Evolutionary conservation across 2,888 invertebrate species (phyloP).

Genomic region (Lasioglossum morio): DNA sequence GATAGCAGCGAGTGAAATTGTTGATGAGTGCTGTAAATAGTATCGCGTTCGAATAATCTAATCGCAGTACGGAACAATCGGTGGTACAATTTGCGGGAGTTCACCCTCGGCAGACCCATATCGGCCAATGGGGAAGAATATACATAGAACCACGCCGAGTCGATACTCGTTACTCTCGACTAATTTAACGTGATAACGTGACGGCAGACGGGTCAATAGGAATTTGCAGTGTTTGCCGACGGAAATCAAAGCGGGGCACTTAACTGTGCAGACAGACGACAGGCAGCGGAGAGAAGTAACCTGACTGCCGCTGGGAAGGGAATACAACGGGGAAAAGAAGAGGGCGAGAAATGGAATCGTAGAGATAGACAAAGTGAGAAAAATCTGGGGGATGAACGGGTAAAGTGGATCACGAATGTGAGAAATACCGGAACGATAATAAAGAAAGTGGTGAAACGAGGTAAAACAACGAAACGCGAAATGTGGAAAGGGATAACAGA

Average conservation of each 20-base stretch:
- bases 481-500: neutral
- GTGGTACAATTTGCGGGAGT: neutral
- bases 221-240: slow-evolving; percentile 79
- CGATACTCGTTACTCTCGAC: slow-evolving; percentile 73
- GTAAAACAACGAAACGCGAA: slow-evolving; percentile 6
- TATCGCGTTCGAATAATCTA: neutral
- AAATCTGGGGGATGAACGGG: slow-evolving; percentile 18
- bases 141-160: slow-evolving; percentile 40
- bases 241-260: slow-evolving; percentile 82
- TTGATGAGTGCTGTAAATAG: neutral
- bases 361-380: slow-evolving; percentile 39
- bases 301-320: slow-evolving; percentile 50
- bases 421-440: slow-evolving; percentile 1
- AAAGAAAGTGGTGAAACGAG: slow-evolving; percentile 7
- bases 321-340: slow-evolving; percentile 46
- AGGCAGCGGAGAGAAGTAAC: slow-evolving; percentile 67
- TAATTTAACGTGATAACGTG: slow-evolving; percentile 74
- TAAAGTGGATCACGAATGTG: slow-evolving; percentile 54
- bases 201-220: slow-evolving; percentile 76
- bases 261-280: slow-evolving; percentile 79
- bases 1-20: neutral
- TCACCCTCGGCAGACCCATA: slow-evolving; percentile 15
- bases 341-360: slow-evolving; percentile 41
- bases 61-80: neutral
- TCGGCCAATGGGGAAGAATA: slow-evolving; percentile 35